Percentiles rank a stretch among this genome's conserved stretches.
phyloP scores from a whole-genome alignment of 37 sponge, comb jelly and placozoan species.

The Lycopodina hypogea region DNA sequence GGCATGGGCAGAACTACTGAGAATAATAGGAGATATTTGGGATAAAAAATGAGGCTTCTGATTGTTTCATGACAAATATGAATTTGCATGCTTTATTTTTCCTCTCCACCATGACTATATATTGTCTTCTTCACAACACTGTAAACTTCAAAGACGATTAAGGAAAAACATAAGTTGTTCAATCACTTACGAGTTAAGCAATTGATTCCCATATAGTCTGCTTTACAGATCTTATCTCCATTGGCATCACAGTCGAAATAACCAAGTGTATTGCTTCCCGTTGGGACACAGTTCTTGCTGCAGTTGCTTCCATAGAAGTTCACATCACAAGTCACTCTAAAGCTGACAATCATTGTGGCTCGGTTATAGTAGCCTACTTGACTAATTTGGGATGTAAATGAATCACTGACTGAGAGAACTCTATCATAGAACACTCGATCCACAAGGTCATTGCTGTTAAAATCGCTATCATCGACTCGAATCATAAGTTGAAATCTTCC shows the following conservation, averaged over 20 bases:
- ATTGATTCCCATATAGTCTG: conserved; percentile 22
- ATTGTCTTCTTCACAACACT: too few relatives aligned
- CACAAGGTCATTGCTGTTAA: conserved; percentile 40
- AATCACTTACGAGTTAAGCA: conserved; percentile 46
- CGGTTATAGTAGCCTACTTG: conserved; percentile 2
- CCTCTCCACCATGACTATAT: too few relatives aligned
- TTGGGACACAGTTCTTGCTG: conserved; percentile 21
- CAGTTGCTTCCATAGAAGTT: conserved; percentile 57
- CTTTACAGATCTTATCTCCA: conserved; percentile 40
- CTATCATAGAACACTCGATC: conserved; percentile 18
- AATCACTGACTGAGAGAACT: neutral
- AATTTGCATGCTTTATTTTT: too few relatives aligned
- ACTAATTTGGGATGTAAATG: neutral
- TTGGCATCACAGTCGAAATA: conserved; percentile 43
- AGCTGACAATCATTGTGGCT: neutral
- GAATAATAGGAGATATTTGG: too few relatives aligned
- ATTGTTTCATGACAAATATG: too few relatives aligned
- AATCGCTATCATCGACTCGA: conserved; percentile 29
- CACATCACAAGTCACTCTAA: conserved; percentile 17
- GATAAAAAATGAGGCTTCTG: too few relatives aligned
- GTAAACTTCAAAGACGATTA: too few relatives aligned
- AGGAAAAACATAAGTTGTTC: neutral
- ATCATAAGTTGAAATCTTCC: conserved; percentile 36
- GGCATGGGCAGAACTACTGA: too few relatives aligned
- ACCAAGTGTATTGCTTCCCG: conserved; percentile 20